Percentiles rank a stretch among this genome's conserved stretches.
Conservation (phyloP, 1,140 invertebrate species). For the Drosophila sulfurigaster region DNA sequence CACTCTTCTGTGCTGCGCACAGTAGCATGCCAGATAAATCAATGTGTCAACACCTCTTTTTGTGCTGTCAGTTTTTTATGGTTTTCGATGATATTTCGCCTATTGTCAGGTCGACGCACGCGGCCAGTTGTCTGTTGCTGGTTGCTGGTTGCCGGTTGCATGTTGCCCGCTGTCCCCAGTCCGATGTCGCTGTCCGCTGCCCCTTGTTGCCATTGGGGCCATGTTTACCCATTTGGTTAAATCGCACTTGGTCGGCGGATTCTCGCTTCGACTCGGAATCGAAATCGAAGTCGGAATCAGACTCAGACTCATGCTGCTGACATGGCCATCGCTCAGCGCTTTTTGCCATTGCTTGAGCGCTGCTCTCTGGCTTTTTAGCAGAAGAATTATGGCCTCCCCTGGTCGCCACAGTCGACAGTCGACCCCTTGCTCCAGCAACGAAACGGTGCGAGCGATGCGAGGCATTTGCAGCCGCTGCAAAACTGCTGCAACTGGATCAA, state of each 20-base stretch:
- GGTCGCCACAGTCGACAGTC: neutral
- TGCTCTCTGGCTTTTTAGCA: conserved; percentile 67
- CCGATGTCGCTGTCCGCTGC: no score
- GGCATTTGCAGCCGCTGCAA: conserved; percentile 61
- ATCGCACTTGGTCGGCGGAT: conserved; percentile 49
- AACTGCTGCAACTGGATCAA: conserved; percentile 80
- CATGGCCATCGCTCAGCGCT: conserved; percentile 65
- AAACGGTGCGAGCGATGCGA: conserved; percentile 75
- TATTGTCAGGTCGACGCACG: conserved; percentile 77
- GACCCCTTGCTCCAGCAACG: conserved; percentile 52
- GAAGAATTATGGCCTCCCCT: conserved; percentile 77
- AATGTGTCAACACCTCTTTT: conserved; percentile 85
- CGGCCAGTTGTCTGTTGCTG: conserved; percentile 52
- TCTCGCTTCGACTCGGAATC: conserved; percentile 28
- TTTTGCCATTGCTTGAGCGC: conserved; percentile 50
- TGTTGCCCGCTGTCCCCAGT: conserved; percentile 26
- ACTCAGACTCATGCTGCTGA: conserved; percentile 41
- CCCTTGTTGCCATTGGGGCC: conserved; percentile 39
- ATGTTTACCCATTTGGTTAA: conserved; percentile 74
- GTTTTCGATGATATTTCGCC: conserved; percentile 85
- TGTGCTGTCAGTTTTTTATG: conserved; percentile 85
- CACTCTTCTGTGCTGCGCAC: conserved; percentile 78
- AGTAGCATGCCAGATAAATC: conserved; percentile 85
- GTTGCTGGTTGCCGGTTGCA: conserved; percentile 34
- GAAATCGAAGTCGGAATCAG: conserved; percentile 3